Conservation (phyloP, 2,888 invertebrate species). For the Syrista parreyssii region DNA sequence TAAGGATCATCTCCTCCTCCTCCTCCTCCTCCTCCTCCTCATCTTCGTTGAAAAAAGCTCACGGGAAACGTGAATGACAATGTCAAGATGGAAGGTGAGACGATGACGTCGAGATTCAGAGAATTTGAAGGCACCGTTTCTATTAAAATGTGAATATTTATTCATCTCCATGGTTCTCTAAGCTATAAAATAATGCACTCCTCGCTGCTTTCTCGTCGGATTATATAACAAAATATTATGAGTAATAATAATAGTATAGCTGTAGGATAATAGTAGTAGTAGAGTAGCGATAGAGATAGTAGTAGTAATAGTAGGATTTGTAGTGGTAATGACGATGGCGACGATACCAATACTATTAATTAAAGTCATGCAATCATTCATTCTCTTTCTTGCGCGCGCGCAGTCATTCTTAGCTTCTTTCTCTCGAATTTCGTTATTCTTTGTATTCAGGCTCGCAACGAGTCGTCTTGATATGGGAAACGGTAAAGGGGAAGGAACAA, state of each 20-base stretch:
- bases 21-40: no score
- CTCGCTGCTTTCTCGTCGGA: constrained; percentile 23
- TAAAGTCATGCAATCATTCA: no score
- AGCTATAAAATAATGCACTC: constrained; percentile 46
- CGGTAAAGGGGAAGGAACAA: no score
- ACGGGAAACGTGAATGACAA: constrained; percentile 1
- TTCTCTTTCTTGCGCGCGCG: no score
- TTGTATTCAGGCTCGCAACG: no score
- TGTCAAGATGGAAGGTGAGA: not conserved
- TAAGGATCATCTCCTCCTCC: no score
- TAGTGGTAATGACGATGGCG: not conserved
- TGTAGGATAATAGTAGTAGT: constrained; percentile 2
- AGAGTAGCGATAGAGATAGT: not conserved
- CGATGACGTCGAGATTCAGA: constrained; percentile 2
- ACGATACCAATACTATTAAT: not conserved
- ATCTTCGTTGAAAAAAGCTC: no score
- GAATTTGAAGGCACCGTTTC: constrained; percentile 26
- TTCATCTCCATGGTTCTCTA: constrained; percentile 40
- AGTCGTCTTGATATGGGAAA: no score
- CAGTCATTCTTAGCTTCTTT: no score
- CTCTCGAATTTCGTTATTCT: no score
- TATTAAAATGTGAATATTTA: constrained; percentile 56
- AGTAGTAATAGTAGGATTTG: not conserved
- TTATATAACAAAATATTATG: constrained; percentile 30
- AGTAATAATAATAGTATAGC: constrained; percentile 18